Conservation (phyloP, 2,888 invertebrate genomes). For the Drosophila aldrichi region DNA sequence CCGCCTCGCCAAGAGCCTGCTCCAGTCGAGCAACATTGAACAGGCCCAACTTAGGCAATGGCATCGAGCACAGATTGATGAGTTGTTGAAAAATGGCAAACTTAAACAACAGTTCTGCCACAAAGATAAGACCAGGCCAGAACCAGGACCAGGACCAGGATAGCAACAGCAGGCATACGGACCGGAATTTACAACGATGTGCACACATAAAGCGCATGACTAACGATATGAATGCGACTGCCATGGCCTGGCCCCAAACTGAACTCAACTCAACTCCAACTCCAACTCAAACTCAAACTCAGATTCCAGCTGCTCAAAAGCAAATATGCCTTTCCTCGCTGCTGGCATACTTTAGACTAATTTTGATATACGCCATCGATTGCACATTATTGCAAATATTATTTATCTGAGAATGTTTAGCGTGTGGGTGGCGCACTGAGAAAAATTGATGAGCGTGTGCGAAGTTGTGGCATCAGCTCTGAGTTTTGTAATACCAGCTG, state of each 20-base stretch:
- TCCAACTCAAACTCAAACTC: background rate
- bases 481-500: background rate
- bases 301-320: constrained; percentile 10
- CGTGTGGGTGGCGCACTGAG: background rate
- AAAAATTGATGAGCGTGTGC: background rate
- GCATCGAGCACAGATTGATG: constrained; percentile 75
- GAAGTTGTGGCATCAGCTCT: background rate
- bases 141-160: constrained; percentile 1
- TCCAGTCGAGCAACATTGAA: constrained; percentile 17
- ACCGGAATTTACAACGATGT: constrained; percentile 42
- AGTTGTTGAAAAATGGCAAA: constrained; percentile 81
- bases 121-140: constrained; percentile 31
- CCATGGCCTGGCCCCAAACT: background rate
- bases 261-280: constrained; percentile 11
- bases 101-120: constrained; percentile 75
- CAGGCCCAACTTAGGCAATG: constrained; percentile 52
- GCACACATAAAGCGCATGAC: constrained; percentile 52
- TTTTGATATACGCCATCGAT: constrained; percentile 8
- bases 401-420: background rate
- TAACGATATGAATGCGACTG: constrained; percentile 43
- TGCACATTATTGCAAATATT: constrained; percentile 11
- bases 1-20: too few species aligned
- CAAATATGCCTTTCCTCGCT: constrained; percentile 22
- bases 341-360: constrained; percentile 7
- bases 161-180: constrained; percentile 14